A percentile compares a stretch with the other conserved stretches of the same genome.
Conservation (phyloP, 2,797 vertebrate genomes). For the Tenualosa thibaudeaui region DNA sequence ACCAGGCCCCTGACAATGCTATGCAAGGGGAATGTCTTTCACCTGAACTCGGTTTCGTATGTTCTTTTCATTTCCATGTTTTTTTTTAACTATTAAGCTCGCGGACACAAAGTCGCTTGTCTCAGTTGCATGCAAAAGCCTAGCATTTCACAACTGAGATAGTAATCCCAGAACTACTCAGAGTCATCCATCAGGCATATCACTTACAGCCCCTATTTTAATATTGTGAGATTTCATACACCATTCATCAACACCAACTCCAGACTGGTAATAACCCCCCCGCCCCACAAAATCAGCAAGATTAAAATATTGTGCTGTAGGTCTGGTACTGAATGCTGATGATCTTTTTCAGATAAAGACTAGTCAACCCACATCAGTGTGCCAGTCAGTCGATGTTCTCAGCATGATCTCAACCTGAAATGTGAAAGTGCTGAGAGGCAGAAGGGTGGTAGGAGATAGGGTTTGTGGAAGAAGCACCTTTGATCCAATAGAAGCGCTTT, state of each 20-base stretch:
- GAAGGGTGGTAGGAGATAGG: not conserved
- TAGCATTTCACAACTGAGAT: not conserved
- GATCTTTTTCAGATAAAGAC: slow-evolving; percentile 7
- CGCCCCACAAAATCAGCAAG: not conserved
- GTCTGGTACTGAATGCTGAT: not conserved
- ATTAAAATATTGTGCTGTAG: not conserved
- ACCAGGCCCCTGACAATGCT: not conserved
- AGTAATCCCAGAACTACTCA: not conserved
- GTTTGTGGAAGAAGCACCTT: not conserved
- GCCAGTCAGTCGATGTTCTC: not conserved
- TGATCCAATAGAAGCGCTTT: slow-evolving; percentile 43
- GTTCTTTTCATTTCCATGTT: not conserved
- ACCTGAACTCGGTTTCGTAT: not conserved
- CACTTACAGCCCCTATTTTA: slow-evolving; percentile 3
- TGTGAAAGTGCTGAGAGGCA: not conserved
- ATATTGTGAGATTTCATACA: slow-evolving; percentile 9
- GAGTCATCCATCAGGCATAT: not conserved
- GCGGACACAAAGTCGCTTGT: not conserved
- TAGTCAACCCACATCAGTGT: not conserved
- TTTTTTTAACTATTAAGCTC: not conserved
- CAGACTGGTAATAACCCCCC: not conserved
- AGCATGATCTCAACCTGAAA: not conserved
- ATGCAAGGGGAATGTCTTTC: not conserved
- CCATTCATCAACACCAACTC: not conserved
- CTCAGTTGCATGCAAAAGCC: not conserved